Percentiles rank a stretch among this genome's conserved stretches.
phyloP scores from a whole-genome alignment of 1,140 invertebrate genomes.

The Apis dorsata region DNA sequence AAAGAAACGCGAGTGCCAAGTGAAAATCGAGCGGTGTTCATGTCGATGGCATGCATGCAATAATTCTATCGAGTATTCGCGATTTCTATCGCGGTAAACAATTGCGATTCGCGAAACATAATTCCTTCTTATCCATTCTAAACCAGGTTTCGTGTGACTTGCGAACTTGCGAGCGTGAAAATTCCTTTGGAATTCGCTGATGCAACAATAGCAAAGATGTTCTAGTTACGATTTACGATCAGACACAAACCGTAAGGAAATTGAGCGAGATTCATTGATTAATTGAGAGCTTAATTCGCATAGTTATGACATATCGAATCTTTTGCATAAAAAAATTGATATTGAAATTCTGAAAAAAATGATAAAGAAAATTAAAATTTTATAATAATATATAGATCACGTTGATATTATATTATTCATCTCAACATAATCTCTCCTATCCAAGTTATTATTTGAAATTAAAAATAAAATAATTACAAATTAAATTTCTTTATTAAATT shows the following conservation, averaged over 20 bases:
- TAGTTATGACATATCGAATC: not conserved
- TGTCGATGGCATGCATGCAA: conserved; percentile 44
- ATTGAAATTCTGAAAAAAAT: too few relatives aligned
- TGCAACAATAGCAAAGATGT: conserved; percentile 22
- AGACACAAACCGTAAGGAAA: not conserved
- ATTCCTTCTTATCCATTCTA: not conserved
- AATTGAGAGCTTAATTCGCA: not conserved
- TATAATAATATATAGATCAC: too few relatives aligned
- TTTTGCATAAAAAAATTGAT: not conserved
- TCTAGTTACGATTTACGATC: conserved; percentile 23
- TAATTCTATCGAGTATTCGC: conserved; percentile 44
- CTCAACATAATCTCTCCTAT: too few relatives aligned
- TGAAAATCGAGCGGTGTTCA: conserved; percentile 50
- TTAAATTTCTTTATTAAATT: too few relatives aligned
- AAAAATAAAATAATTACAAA: too few relatives aligned
- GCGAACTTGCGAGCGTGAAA: not conserved
- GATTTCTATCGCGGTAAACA: conserved; percentile 47
- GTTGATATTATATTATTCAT: too few relatives aligned
- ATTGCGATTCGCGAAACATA: conserved; percentile 4
- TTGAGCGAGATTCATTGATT: not conserved
- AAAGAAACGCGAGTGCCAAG: conserved; percentile 45
- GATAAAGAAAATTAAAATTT: too few relatives aligned
- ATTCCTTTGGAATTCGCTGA: conserved; percentile 14
- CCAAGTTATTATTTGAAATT: too few relatives aligned
- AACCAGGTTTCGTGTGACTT: not conserved